A percentile compares a stretch with the other conserved stretches of the same genome.
phyloP scores from a whole-genome alignment of 2,797 vertebrate genomes.

The Urophycis tenuis region DNA sequence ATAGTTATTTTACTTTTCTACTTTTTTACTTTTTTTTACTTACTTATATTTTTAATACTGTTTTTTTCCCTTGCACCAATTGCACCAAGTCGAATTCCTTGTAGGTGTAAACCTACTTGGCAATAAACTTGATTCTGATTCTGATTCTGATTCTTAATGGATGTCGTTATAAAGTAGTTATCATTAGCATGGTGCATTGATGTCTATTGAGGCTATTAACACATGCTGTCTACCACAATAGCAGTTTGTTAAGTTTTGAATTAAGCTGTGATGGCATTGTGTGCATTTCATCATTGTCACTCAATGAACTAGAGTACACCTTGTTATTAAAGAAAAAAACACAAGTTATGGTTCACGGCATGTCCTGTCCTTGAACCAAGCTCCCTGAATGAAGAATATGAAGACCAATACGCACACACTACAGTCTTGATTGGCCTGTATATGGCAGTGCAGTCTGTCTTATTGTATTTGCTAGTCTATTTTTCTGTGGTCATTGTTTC shows the following conservation, averaged over 20 bases:
- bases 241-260: not conserved
- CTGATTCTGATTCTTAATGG: too few relatives aligned
- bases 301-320: not conserved
- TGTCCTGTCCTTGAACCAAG: not conserved
- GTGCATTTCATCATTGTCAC: not conserved
- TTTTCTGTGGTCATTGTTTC: not conserved
- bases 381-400: not conserved
- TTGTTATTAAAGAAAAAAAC: not conserved
- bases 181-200: not conserved
- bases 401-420: not conserved
- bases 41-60: too few relatives aligned
- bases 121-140: too few relatives aligned
- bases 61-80: too few relatives aligned
- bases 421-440: not conserved
- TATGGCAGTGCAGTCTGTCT: not conserved
- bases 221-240: not conserved
- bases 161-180: too few relatives aligned
- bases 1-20: too few relatives aligned
- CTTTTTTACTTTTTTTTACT: too few relatives aligned
- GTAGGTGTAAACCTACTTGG: too few relatives aligned
- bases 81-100: too few relatives aligned
- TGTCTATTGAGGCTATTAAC: not conserved
- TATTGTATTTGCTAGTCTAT: not conserved
- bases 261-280: not conserved
- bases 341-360: not conserved